Evolutionary conservation across 2,888 invertebrate genomes (phyloP), one percentile per base, ranked within the genome.

Genomic region (Oegoconia quadripuncta): DNA sequence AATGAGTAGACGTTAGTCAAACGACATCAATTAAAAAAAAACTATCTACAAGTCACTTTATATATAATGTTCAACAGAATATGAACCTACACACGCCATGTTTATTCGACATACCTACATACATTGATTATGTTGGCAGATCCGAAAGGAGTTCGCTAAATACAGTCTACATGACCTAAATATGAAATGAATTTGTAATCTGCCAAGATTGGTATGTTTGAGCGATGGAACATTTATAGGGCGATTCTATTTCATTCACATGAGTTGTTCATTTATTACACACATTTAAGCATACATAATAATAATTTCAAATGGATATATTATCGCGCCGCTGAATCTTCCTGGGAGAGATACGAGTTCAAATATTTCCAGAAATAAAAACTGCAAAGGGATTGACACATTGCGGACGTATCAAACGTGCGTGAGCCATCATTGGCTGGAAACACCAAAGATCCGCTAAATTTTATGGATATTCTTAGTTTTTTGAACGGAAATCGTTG

Each of bases 171-270:
- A 63, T 72, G 80, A 80, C 79, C 80, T 62, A 63, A 74, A 73
- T 79, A 65, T 64, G 58, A 73, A 79, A 65, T 64, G 58, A 58
- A 50, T 69, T 54, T 47, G 60, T 51, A 51, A 61, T 59, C 53
- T 65, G 78, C 74, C 69, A 80, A 76, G 69, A 75, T 75, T 76
- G 75, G 69, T 61, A 61, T 55, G n/a, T n/a, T n/a, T n/a, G 61
- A 60, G 55, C 51, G 64, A 64, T 61, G 59, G 54, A 57, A 52
- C 55, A 52, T 50, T 54, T 49, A 55, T 38, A 52, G 48, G 57
- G 50, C 50, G 51, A 55, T 63, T 64, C 47, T 52, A 50, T 48
- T 55, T 46, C 42, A 37, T 46, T 54, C 48, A 54, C 48, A 55
- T 56, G 50, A 57, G 44, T 50, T 43, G 55, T 25, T 4, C 9